phyloP scores from a whole-genome alignment of 2,113 vertebrate species.

The Rhagologus leucostigma region DNA sequence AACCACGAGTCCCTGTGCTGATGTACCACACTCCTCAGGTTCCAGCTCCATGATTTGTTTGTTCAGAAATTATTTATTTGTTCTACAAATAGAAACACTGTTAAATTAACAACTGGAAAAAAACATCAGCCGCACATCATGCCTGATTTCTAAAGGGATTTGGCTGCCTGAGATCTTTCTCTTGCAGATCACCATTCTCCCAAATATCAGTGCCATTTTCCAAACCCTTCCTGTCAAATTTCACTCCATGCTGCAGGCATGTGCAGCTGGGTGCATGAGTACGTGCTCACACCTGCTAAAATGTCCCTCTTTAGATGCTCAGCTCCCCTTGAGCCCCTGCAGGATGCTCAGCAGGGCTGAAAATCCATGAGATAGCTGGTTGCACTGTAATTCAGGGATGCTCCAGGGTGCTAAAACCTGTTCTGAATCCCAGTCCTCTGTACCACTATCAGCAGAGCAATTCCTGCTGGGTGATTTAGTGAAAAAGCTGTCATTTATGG shows the following conservation, averaged over 20 bases:
- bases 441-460: too few species aligned
- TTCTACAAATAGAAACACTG: not conserved
- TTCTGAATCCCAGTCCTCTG: not conserved
- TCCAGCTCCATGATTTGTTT: not conserved
- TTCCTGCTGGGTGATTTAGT: not conserved
- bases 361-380: not conserved
- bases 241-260: not conserved
- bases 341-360: not conserved
- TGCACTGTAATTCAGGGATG: not conserved
- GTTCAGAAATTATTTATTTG: not conserved
- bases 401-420: not conserved
- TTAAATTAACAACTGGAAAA: not conserved
- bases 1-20: constrained; percentile 29
- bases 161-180: not conserved
- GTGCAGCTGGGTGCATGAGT: not conserved
- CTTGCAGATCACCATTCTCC: not conserved
- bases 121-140: fast-evolving
- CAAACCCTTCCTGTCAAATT: not conserved
- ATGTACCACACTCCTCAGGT: not conserved
- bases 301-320: not conserved
- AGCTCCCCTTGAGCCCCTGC: not conserved
- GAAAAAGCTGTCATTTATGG: not conserved
- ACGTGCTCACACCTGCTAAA: not conserved
- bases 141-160: not conserved
- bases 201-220: not conserved